Evolutionary conservation across 2,888 invertebrate species (phyloP), one percentile per base, ranked within the genome.

Genomic region (Acronicta leporina): DNA sequence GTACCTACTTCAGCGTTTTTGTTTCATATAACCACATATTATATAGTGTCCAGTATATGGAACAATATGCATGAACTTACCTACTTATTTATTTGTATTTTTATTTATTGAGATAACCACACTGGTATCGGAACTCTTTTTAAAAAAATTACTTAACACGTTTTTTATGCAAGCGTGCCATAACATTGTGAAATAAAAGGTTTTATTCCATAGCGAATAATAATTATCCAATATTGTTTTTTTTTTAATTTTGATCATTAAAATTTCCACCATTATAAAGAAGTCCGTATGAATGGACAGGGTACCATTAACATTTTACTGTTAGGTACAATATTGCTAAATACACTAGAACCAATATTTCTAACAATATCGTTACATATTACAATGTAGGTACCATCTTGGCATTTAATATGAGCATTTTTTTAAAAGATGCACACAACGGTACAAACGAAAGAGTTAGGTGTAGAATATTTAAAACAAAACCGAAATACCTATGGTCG

Each of bases 401-500:
- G 13, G 49, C 52, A 49, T 20, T 49, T 67, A 68, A 73, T 20
- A 27, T 49, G 49, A 27, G 38, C 33, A 52, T 41, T 11, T 41
- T 52, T 47, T 44, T 58, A 66, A 35, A 35, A 42, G 1, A 46
- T 20, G 10, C 6, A 47, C 38, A 20, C 14, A 53, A 41, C 35
- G 25, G 45, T 56, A 35, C 20, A 3, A 20, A 20, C 9, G 48
- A 49, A 42, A 48, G 73, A 70, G 74, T 79, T 72, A 66, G 79
- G 65, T 70, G 74, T 80, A 75, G 81, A 63, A 30, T 46, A 48
- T 75, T 55, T 61, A 61, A 87, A 87, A 86, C 83, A 83, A 72
- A 72, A 79, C 59, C 43, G 30, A 76, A 73, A 76, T 79, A 69
- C 79, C 66, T 72, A 90, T 88, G 86, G 82, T 83, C 77, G 82